A percentile compares a stretch with the other conserved stretches of the same genome.
Conservation (phyloP, 2,113 vertebrate genomes). For the Pterocles burchelli region DNA sequence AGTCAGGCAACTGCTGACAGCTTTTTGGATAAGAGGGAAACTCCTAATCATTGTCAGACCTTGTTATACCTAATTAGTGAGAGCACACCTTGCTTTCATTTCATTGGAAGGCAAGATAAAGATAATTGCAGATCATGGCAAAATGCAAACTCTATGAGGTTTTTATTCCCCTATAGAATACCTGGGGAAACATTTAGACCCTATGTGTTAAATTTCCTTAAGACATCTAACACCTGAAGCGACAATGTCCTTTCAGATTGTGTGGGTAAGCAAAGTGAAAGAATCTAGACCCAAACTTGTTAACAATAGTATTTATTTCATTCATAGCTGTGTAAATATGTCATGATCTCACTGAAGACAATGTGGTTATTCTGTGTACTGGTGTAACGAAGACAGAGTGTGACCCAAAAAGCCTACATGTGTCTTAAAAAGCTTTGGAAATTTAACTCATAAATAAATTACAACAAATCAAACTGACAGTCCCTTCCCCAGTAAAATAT, state of each 20-base stretch:
- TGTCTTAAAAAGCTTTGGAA: constrained; percentile 38
- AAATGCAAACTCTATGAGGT: not conserved
- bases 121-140: not conserved
- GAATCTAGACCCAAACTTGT: not conserved
- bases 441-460: constrained; percentile 54
- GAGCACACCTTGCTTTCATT: constrained; percentile 39
- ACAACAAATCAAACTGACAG: constrained; percentile 8
- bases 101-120: constrained; percentile 34
- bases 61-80: not conserved
- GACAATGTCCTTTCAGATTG: not conserved
- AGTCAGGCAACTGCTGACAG: constrained; percentile 51
- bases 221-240: not conserved
- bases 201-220: not conserved
- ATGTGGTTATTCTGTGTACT: not conserved
- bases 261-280: not conserved
- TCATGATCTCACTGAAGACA: not conserved
- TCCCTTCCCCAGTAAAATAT: constrained; percentile 50
- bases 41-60: constrained; percentile 19
- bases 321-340: not conserved
- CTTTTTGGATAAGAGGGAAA: constrained; percentile 38
- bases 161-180: not conserved
- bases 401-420: constrained; percentile 6
- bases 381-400: not conserved
- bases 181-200: not conserved
- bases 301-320: not conserved